phyloP scores from a whole-genome alignment of 2,888 invertebrate species.

The Plemyria rubiginata region DNA sequence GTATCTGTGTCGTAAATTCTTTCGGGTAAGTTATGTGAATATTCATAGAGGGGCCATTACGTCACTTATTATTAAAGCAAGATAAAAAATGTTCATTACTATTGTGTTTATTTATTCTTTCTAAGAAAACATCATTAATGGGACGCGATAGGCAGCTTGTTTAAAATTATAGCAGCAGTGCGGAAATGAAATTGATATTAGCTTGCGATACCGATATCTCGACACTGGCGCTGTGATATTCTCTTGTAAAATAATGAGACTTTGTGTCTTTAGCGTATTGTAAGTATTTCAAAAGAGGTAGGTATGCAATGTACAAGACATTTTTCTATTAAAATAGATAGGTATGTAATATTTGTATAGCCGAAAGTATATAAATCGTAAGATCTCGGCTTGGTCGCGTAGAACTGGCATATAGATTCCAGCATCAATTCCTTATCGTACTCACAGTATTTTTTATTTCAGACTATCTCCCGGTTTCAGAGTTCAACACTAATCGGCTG shows the following conservation, averaged over 20 bases:
- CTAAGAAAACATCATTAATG: slow-evolving; percentile 20
- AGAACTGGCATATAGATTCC: too few species aligned
- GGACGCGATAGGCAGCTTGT: slow-evolving; percentile 15
- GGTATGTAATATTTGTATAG: too few species aligned
- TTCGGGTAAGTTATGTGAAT: slow-evolving; percentile 35
- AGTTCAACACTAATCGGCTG: too few species aligned
- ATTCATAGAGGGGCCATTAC: slow-evolving; percentile 31
- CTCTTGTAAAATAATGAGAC: slow-evolving; percentile 13
- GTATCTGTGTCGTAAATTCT: slow-evolving; percentile 46
- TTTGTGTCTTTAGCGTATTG: not conserved
- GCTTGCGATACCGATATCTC: slow-evolving; percentile 18
- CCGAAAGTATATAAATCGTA: too few species aligned
- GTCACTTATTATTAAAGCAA: slow-evolving; percentile 29
- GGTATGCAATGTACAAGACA: too few species aligned
- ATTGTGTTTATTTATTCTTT: slow-evolving; percentile 10
- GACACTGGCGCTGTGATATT: slow-evolving; percentile 1
- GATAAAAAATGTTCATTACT: slow-evolving; percentile 25
- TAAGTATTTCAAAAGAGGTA: too few species aligned
- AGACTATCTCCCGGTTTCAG: too few species aligned
- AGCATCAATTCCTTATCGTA: too few species aligned
- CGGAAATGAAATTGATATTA: slow-evolving; percentile 19
- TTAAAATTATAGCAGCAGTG: slow-evolving; percentile 8
- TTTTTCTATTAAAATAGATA: too few species aligned
- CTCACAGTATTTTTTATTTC: too few species aligned
- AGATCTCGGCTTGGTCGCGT: too few species aligned